These are phyloP conservation scores for Plutella xylostella DNA, from an alignment of 2,888 invertebrate genomes.

Conservation along the genomic window DNA sequence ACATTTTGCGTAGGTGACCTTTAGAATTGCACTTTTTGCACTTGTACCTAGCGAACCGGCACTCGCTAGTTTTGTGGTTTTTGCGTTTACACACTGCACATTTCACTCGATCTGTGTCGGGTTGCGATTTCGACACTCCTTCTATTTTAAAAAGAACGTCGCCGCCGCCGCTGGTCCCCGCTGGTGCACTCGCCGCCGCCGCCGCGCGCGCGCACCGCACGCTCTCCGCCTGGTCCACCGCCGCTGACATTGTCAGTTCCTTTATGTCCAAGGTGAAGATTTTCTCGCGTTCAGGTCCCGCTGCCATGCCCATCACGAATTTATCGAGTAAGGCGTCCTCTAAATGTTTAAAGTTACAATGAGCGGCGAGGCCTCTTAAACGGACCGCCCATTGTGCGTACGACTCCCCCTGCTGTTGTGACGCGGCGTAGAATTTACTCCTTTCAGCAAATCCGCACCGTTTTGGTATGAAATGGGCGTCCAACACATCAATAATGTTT, in stretches of 20 bases:
- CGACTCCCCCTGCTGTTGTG: constrained; percentile 1
- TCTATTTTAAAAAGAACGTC: neutral
- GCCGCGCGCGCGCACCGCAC: constrained; percentile 2
- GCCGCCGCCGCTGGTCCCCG: neutral
- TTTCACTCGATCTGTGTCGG: neutral
- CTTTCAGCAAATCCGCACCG: constrained; percentile 13
- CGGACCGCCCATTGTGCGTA: constrained; percentile 10
- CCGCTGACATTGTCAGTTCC: constrained; percentile 8
- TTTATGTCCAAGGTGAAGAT: constrained; percentile 6
- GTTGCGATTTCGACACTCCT: neutral
- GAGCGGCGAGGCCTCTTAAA: constrained; percentile 10
- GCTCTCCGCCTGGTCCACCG: constrained; percentile 3
- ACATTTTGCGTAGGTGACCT: constrained; percentile 19
- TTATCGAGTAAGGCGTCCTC: constrained; percentile 9
- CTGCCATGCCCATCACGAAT: constrained; percentile 10
- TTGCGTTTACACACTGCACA: constrained; percentile 20
- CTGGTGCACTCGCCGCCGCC: neutral
- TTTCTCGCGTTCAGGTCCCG: constrained; percentile 10
- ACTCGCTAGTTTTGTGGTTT: constrained; percentile 19
- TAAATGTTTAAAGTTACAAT: constrained; percentile 9
- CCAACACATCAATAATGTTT: neutral
- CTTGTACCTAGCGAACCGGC: constrained; percentile 17
- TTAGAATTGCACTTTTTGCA: constrained; percentile 20
- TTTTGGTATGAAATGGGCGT: constrained; percentile 11
- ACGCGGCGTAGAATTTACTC: constrained; percentile 6